phyloP scores from a whole-genome alignment of 2,797 vertebrate genomes.

The Taeniopygia guttata region DNA sequence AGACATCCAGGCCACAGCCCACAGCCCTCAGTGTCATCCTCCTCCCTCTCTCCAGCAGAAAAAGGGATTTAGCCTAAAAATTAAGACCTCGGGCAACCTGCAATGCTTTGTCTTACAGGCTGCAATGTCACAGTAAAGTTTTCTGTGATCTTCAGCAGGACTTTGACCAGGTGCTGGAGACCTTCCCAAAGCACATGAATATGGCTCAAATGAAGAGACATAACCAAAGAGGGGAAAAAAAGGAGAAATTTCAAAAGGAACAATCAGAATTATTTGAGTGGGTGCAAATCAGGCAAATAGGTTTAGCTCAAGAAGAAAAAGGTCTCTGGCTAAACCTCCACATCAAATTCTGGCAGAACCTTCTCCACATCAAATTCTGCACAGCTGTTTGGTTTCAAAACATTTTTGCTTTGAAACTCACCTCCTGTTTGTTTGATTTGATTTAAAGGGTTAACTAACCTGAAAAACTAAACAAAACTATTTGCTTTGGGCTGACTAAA shows the following conservation, averaged over 20 bases:
- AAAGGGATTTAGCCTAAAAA: background rate
- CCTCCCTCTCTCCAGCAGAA: background rate
- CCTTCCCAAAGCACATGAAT: background rate
- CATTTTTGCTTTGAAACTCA: background rate
- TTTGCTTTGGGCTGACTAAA: constrained; percentile 12
- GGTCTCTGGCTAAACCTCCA: background rate
- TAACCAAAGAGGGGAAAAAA: accelerated
- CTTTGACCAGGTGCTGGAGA: background rate
- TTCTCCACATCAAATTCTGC: background rate
- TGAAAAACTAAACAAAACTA: constrained; percentile 1
- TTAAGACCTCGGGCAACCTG: background rate
- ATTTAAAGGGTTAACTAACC: constrained; percentile 46
- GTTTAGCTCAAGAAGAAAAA: background rate
- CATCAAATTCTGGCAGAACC: background rate
- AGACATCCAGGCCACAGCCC: background rate
- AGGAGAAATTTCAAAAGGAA: background rate
- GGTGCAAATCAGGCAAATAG: background rate
- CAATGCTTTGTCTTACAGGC: background rate
- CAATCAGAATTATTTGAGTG: background rate
- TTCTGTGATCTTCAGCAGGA: background rate
- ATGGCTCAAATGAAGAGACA: background rate
- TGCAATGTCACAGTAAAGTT: background rate
- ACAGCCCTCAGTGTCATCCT: background rate
- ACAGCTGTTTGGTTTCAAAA: constrained; percentile 16
- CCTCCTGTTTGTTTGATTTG: constrained; percentile 22